These are phyloP conservation scores for Shinisaurus crocodilurus DNA, from an alignment of 2,113 vertebrate species.

Conservation along the genomic window DNA sequence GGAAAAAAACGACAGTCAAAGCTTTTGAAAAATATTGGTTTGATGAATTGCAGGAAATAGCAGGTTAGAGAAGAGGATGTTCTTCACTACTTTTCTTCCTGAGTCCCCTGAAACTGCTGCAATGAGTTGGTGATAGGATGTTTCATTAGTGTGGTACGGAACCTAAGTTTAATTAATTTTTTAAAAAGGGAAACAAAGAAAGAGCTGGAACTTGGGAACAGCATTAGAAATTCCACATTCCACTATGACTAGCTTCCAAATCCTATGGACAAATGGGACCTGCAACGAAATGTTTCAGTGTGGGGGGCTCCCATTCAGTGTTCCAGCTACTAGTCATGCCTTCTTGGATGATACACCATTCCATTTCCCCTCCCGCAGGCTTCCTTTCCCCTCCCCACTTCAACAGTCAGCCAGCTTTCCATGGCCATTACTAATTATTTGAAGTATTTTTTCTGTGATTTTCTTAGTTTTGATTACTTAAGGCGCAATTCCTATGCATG, in stretches of 20 bases:
- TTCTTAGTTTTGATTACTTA: too few species aligned
- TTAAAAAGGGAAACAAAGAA: background rate
- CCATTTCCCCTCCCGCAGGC: background rate
- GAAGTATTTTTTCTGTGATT: too few species aligned
- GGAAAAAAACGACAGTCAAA: slow-evolving; percentile 71
- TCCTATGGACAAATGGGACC: background rate
- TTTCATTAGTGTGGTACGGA: slow-evolving; percentile 67
- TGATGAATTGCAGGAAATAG: slow-evolving; percentile 85
- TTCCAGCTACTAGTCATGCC: background rate
- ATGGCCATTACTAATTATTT: background rate
- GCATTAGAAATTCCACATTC: slow-evolving; percentile 23
- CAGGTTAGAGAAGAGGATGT: slow-evolving; percentile 70
- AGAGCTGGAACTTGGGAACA: slow-evolving; percentile 29
- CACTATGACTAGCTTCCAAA: background rate
- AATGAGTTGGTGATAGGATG: slow-evolving; percentile 71
- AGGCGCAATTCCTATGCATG: too few species aligned
- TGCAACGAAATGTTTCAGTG: background rate
- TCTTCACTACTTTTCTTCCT: slow-evolving; percentile 73
- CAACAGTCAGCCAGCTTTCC: background rate
- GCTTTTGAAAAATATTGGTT: slow-evolving; percentile 60
- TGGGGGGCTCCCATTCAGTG: background rate
- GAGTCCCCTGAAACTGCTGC: slow-evolving; percentile 76
- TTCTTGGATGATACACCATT: background rate
- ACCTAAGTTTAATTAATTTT: slow-evolving; percentile 29
- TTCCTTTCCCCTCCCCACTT: too few species aligned